Conservation (phyloP, 2,888 invertebrate species). For the Athalia cordata region DNA sequence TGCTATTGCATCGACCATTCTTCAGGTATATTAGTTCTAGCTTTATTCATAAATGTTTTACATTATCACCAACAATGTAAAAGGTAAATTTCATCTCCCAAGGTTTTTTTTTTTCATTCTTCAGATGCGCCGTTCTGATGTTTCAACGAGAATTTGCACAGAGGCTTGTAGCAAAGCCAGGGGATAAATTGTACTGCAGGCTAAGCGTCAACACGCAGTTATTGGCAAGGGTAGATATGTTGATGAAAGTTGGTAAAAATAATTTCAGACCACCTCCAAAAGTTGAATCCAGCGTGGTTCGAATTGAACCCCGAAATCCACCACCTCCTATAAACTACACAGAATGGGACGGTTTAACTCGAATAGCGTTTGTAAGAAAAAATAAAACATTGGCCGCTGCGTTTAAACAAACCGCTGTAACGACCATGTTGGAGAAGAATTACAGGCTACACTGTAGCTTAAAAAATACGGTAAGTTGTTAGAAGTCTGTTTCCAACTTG, state of each 20-base stretch:
- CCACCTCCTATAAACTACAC: slow-evolving; percentile 96
- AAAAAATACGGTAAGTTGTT: slow-evolving; percentile 81
- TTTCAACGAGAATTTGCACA: slow-evolving; percentile 99
- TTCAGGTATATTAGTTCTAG: slow-evolving; percentile 64
- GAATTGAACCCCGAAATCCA: slow-evolving; percentile 97
- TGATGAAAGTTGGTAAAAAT: slow-evolving; percentile 99
- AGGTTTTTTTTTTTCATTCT: slow-evolving; percentile 74
- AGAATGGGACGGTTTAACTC: slow-evolving; percentile 98
- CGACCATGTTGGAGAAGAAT: slow-evolving; percentile 92
- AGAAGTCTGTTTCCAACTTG: not conserved
- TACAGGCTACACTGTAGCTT: slow-evolving; percentile 92
- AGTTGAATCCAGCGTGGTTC: slow-evolving; percentile 98
- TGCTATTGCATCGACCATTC: slow-evolving; percentile 84
- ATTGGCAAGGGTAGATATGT: slow-evolving; percentile 93
- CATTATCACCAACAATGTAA: not conserved
- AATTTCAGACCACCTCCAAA: slow-evolving; percentile 99
- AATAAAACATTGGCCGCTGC: slow-evolving; percentile 95
- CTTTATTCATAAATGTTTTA: slow-evolving; percentile 20
- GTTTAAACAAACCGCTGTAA: slow-evolving; percentile 90
- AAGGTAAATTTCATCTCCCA: slow-evolving; percentile 40
- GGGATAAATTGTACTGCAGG: slow-evolving; percentile 97
- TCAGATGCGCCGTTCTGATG: slow-evolving; percentile 97
- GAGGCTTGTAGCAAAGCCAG: slow-evolving; percentile 95
- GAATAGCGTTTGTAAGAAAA: slow-evolving; percentile 96
- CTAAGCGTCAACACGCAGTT: slow-evolving; percentile 97